These are phyloP conservation scores for Bos taurus DNA, from an alignment of 2,113 vertebrate species.

Conservation along the genomic window DNA sequence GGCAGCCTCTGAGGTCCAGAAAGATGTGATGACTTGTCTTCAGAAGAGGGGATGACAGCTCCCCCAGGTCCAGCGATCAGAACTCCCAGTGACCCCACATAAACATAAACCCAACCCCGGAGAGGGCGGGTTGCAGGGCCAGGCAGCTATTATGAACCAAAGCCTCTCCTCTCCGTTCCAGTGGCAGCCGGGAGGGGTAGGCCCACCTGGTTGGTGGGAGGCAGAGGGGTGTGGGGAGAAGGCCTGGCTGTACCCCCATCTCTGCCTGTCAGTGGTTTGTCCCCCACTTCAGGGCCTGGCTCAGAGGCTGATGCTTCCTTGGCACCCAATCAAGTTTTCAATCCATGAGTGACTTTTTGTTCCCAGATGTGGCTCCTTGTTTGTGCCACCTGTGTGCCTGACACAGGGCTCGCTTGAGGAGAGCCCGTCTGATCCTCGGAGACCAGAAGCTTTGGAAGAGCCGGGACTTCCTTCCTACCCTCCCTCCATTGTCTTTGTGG, in stretches of 20 bases:
- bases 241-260: neutral
- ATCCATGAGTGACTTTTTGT: neutral
- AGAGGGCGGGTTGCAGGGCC: neutral
- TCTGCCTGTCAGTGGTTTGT: neutral
- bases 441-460: neutral
- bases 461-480: neutral
- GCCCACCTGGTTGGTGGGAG: neutral
- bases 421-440: rapidly evolving
- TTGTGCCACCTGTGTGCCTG: neutral
- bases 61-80: neutral
- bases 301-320: neutral
- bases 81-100: neutral
- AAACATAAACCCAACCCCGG: neutral
- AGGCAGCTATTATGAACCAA: neutral
- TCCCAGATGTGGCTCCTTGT: neutral
- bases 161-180: neutral
- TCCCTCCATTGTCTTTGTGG: neutral
- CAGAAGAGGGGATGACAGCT: neutral
- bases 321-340: neutral
- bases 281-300: neutral
- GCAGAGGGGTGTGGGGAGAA: neutral
- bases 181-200: neutral
- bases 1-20: neutral
- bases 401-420: neutral
- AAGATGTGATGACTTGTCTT: neutral